Evolutionary conservation across 2,797 vertebrate species (phyloP).

Genomic region (Epinephelus awoara): DNA sequence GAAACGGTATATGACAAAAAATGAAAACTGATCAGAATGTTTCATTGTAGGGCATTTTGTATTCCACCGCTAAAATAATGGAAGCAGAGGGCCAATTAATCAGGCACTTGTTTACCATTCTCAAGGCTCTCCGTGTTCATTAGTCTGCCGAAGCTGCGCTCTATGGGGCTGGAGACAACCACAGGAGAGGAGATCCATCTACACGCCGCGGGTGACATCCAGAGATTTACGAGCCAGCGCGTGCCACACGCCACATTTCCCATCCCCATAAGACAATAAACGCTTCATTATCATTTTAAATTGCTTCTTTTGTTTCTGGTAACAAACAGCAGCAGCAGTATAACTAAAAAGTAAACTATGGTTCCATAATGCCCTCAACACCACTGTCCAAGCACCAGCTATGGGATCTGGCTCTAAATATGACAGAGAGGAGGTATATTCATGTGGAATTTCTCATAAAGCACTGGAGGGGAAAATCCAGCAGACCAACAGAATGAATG

Average conservation of each 20-base stretch:
- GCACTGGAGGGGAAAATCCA: slow-evolving; percentile 23
- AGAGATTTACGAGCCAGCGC: slow-evolving; percentile 83
- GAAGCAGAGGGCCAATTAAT: slow-evolving; percentile 81
- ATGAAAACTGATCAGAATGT: slow-evolving; percentile 60
- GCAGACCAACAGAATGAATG: slow-evolving; percentile 25
- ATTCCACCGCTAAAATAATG: slow-evolving; percentile 76
- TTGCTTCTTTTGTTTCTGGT: slow-evolving; percentile 80
- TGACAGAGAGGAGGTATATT: slow-evolving; percentile 42
- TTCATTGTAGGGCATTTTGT: slow-evolving; percentile 60
- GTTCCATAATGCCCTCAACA: slow-evolving; percentile 60
- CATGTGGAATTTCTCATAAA: slow-evolving; percentile 36
- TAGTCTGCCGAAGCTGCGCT: slow-evolving; percentile 79
- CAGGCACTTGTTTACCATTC: slow-evolving; percentile 86
- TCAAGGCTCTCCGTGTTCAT: slow-evolving; percentile 79
- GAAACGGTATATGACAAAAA: slow-evolving; percentile 18
- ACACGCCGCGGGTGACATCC: slow-evolving; percentile 76
- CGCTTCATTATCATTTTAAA: slow-evolving; percentile 87
- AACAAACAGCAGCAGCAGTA: slow-evolving; percentile 61
- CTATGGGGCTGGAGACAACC: slow-evolving; percentile 76
- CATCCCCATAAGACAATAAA: slow-evolving; percentile 83
- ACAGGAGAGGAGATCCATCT: slow-evolving; percentile 82
- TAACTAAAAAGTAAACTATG: slow-evolving; percentile 73
- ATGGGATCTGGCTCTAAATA: slow-evolving; percentile 34
- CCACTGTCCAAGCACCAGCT: slow-evolving; percentile 56
- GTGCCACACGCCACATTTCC: slow-evolving; percentile 76